Evolutionary conservation across 1,140 invertebrate genomes (phyloP).

Genomic region (Olivierus martensii): DNA sequence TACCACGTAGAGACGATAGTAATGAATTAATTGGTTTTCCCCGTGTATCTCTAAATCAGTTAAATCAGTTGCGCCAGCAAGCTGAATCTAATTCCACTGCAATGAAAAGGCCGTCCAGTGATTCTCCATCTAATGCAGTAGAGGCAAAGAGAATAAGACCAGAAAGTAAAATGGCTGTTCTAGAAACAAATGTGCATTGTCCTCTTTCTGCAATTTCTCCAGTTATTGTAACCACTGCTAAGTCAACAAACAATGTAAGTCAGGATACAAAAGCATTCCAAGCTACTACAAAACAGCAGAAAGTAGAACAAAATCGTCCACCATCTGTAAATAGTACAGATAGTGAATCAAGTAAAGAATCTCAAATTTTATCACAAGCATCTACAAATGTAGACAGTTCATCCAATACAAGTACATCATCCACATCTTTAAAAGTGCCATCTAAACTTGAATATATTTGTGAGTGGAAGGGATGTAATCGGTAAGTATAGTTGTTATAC

Average conservation of each 20-base stretch:
- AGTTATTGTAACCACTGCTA: no score
- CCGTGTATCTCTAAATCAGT: slow-evolving; percentile 11
- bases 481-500: slow-evolving; percentile 41
- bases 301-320: no score
- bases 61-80: slow-evolving; percentile 12
- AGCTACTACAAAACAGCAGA: no score
- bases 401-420: slow-evolving; percentile 7
- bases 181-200: no score
- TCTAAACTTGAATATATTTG: slow-evolving; percentile 48
- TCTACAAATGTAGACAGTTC: slow-evolving; percentile 12
- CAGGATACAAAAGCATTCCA: no score
- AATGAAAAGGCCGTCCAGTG: slow-evolving; percentile 18
- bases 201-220: no score
- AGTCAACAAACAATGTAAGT: no score
- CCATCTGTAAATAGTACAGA: no score
- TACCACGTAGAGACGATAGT: slow-evolving; percentile 8
- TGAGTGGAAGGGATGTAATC: slow-evolving; percentile 79
- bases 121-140: neutral
- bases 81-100: slow-evolving; percentile 7
- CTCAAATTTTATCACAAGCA: slow-evolving; percentile 10
- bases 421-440: slow-evolving; percentile 14
- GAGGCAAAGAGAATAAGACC: neutral
- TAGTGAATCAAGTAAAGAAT: neutral
- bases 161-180: neutral
- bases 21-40: slow-evolving; percentile 15